Evolutionary conservation across 2,113 vertebrate genomes (phyloP), one percentile per base, ranked within the genome.

Genomic region (Butorides virescens): DNA sequence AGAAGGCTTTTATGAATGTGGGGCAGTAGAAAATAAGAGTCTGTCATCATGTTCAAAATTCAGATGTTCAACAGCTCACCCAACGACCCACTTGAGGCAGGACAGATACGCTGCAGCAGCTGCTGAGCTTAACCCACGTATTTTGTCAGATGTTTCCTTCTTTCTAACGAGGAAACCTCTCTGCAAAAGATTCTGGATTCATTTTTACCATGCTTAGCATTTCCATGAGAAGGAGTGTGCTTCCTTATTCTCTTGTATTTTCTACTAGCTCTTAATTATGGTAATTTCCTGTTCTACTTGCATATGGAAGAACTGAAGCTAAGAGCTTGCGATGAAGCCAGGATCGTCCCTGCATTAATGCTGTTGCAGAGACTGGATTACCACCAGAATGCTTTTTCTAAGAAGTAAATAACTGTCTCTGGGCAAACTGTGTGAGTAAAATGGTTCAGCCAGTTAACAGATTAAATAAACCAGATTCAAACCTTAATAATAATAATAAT

Each of bases 1-100:
- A 96, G 68, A 71, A 83, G 25, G 46, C 58, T 91, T 93, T 93
- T 82, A 81, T 79, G 85, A 56, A 87, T 0, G 0, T 39, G 72
- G 1, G 2, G 19, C 56, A 55, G 27, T 27, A 77, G 65, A 42
- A 94, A 75, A 75, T 59, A 61, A 39, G n/a, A 80, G 30, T 59
- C 81, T 73, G 74, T 75, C 90, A 78, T 53, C 84, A 86, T 42
- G 50, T 74, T 88, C 81, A 89, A 94, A 88, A 73, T 93, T 85
- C 91, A 77, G 83, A 62, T 42, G 39, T 58, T 55, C 76, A 90
- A 47, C n/a, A 75, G 42, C 29, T 67, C 44, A 50, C 34, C 14
- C 42, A 85, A 5, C n/a, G 63, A 80, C 29, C 22, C 16, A 26
- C 53, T 22, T 49, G 34, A 42, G 59, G 59, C 55, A 56, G 59